A percentile compares a stretch with the other conserved stretches of the same genome.
These are phyloP conservation scores for Amphipoea oculea DNA, from an alignment of 2,888 invertebrate species.

Conservation along the genomic window DNA sequence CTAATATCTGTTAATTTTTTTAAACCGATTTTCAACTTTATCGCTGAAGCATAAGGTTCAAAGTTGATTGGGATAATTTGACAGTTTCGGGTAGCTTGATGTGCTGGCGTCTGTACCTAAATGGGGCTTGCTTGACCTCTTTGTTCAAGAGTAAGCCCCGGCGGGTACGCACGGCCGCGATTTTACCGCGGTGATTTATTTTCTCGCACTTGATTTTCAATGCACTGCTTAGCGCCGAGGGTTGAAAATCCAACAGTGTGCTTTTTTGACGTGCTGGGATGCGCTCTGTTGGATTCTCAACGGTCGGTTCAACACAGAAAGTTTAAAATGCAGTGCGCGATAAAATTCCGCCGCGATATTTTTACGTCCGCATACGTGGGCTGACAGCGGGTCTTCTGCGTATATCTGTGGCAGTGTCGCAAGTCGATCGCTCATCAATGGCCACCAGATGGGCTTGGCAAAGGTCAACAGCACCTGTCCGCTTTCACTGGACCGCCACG, in stretches of 20 bases:
- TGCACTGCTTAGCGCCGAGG: not conserved
- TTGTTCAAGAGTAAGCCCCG: not conserved
- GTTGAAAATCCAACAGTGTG: not conserved
- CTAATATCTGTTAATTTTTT: too few relatives aligned
- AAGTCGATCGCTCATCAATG: conserved; percentile 59
- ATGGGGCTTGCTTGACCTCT: not conserved
- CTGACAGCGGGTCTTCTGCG: conserved; percentile 11
- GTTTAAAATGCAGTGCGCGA: not conserved
- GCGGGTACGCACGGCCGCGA: not conserved
- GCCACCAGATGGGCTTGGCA: conserved; percentile 56
- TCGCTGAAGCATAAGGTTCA: too few relatives aligned
- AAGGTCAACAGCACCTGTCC: conserved; percentile 65
- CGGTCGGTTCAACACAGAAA: not conserved
- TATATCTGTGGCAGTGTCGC: conserved; percentile 32
- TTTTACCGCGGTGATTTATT: not conserved
- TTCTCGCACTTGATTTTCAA: not conserved
- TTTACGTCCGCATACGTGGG: not conserved
- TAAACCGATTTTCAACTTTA: too few relatives aligned
- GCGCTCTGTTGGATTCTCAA: not conserved
- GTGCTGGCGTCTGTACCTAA: not conserved
- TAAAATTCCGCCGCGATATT: not conserved
- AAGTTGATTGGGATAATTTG: too few relatives aligned
- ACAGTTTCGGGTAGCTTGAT: too few relatives aligned
- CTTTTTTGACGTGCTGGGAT: not conserved
- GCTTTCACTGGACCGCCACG: conserved; percentile 65